A percentile compares a stretch with the other conserved stretches of the same genome.
Conservation (phyloP, 2,888 invertebrate species). For the Brachyptera putata region DNA sequence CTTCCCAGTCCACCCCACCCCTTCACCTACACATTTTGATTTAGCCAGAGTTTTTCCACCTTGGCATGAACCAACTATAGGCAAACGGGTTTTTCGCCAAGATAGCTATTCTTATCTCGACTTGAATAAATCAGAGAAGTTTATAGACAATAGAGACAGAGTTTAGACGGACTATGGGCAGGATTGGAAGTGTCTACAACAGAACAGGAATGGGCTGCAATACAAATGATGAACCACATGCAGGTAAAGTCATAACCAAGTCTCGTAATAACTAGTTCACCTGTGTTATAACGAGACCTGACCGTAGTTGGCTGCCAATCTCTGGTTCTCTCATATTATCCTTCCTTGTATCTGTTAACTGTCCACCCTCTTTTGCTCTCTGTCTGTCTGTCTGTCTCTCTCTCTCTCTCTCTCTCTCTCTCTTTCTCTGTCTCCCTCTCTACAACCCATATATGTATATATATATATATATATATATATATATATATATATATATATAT, state of each 20-base stretch:
- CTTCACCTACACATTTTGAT: conserved; percentile 21
- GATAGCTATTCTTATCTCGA: background rate
- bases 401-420: conserved; percentile 12
- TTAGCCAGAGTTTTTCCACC: conserved; percentile 34
- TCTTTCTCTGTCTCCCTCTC: background rate
- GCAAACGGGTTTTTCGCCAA: background rate
- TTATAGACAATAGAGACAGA: background rate
- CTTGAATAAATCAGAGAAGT: background rate
- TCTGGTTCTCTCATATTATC: background rate
- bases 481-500: too few relatives aligned
- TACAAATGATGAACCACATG: background rate
- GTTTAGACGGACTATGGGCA: conserved; percentile 3
- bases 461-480: too few relatives aligned
- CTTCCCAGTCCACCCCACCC: conserved; percentile 16
- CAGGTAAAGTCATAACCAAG: conserved; percentile 10
- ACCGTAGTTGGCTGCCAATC: background rate
- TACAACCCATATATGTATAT: too few relatives aligned
- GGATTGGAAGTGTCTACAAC: background rate
- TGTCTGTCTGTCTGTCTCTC: conserved; percentile 19
- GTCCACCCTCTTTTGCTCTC: conserved; percentile 4
- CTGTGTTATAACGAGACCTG: conserved; percentile 1
- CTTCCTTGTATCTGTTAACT: too few relatives aligned
- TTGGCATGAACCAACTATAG: conserved; percentile 26
- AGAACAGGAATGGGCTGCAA: background rate
- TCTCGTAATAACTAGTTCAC: background rate